Percentiles rank a stretch among this genome's conserved stretches.
phyloP scores from a whole-genome alignment of 2,888 invertebrate species.

The Philereme transversata region DNA sequence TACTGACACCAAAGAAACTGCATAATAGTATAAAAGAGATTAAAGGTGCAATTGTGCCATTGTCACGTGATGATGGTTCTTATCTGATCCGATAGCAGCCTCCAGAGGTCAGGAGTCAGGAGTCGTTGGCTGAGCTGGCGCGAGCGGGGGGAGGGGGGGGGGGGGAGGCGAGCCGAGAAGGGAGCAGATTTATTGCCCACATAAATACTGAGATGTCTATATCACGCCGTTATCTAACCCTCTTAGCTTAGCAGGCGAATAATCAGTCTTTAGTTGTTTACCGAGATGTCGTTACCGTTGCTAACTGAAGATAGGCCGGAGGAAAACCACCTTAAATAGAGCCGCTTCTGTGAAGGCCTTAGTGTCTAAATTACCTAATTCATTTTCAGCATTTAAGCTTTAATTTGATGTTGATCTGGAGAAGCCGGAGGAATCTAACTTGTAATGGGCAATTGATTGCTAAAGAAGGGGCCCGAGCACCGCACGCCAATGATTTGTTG shows the following conservation, averaged over 20 bases:
- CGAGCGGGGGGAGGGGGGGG: not conserved
- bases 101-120: not conserved
- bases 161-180: slow-evolving; percentile 9
- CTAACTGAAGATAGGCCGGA: not conserved
- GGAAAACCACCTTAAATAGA: not conserved
- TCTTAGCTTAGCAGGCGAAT: slow-evolving; percentile 3
- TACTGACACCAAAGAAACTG: too few species aligned
- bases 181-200: slow-evolving; percentile 28
- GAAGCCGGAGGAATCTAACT: not conserved
- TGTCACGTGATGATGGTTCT: too few species aligned
- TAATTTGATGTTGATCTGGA: slow-evolving; percentile 14
- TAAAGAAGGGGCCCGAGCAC: not conserved
- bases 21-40: too few species aligned
- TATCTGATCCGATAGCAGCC: not conserved
- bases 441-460: slow-evolving; percentile 14
- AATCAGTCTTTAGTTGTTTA: slow-evolving; percentile 6
- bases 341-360: not conserved
- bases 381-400: slow-evolving; percentile 6
- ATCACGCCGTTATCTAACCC: slow-evolving; percentile 22
- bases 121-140: not conserved
- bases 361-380: not conserved
- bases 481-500: slow-evolving; percentile 15
- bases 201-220: slow-evolving; percentile 26
- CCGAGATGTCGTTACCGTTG: not conserved
- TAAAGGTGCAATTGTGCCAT: too few species aligned